Percentiles rank a stretch among this genome's conserved stretches.
Conservation (phyloP, 2,797 vertebrate species). For the Myotis pilosus region DNA sequence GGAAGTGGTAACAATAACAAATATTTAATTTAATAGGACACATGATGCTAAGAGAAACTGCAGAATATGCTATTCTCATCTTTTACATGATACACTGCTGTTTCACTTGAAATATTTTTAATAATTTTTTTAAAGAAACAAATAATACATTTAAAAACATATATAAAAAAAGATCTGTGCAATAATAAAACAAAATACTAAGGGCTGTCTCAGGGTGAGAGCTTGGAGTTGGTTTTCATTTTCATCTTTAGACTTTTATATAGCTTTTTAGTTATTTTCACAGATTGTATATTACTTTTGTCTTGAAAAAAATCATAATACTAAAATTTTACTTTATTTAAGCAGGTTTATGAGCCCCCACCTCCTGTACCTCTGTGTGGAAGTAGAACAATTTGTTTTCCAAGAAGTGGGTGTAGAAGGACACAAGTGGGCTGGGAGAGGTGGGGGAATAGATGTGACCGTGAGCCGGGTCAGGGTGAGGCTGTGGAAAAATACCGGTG, state of each 20-base stretch:
- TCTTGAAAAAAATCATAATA: slow-evolving; percentile 5
- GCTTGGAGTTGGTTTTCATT: neutral
- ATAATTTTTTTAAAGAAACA: neutral
- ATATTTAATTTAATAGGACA: neutral
- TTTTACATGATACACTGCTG: neutral
- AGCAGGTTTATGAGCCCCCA: neutral
- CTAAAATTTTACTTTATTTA: neutral
- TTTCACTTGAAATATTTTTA: neutral
- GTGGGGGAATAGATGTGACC: neutral
- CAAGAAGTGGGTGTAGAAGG: neutral
- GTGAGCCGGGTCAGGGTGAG: neutral
- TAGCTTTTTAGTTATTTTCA: slow-evolving; percentile 9
- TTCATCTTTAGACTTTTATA: neutral
- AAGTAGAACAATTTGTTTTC: slow-evolving; percentile 44
- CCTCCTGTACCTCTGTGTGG: neutral
- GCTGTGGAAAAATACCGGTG: slow-evolving; percentile 70
- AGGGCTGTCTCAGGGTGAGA: neutral
- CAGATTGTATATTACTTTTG: neutral
- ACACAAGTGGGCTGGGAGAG: neutral
- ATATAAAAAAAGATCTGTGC: neutral
- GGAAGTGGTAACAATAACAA: neutral
- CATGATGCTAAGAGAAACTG: neutral
- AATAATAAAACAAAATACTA: slow-evolving; percentile 6
- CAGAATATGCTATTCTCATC: neutral
- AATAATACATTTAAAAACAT: neutral